Percentiles rank a stretch among this genome's conserved stretches.
These are phyloP conservation scores for Leptarthrus brevirostris DNA, from an alignment of 2,888 invertebrate species.

Conservation along the genomic window DNA sequence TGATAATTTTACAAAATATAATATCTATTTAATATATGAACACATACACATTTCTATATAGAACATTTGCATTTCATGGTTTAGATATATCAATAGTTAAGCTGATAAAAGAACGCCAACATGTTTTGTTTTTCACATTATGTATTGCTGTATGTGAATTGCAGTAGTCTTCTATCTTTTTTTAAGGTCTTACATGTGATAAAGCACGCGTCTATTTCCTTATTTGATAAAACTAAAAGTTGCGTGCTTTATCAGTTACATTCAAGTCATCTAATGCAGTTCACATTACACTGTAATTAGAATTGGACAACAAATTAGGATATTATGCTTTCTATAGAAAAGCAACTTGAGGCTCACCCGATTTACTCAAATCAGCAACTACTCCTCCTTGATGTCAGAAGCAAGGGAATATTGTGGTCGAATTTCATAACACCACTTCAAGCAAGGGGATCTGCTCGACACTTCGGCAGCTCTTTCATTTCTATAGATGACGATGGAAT, in stretches of 20 bases:
- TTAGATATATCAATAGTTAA: too few relatives aligned
- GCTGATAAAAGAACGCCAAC: too few relatives aligned
- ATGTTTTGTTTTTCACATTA: too few relatives aligned
- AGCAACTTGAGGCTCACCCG: conserved; percentile 63
- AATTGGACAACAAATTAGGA: neutral
- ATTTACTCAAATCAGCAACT: conserved; percentile 60
- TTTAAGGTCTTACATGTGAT: conserved; percentile 2
- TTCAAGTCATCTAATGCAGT: neutral
- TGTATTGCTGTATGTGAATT: neutral
- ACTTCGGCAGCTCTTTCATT: conserved; percentile 59
- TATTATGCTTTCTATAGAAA: conserved; percentile 58
- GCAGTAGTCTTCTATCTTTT: neutral
- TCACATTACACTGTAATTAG: neutral
- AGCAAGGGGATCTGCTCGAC: conserved; percentile 57
- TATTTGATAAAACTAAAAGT: conserved; percentile 18
- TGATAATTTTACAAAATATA: too few relatives aligned
- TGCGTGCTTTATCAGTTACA: neutral
- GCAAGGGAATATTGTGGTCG: conserved; percentile 61
- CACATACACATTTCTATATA: too few relatives aligned
- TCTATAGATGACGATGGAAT: conserved; percentile 59
- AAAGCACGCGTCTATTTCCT: conserved; percentile 6
- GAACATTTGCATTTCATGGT: too few relatives aligned
- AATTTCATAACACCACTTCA: conserved; percentile 60
- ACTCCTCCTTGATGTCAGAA: conserved; percentile 60
- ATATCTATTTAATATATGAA: too few relatives aligned